Percentiles rank a stretch among this genome's conserved stretches.
These are phyloP conservation scores for Lepus oiostolus DNA, from an alignment of 2,797 vertebrate species.

Conservation along the genomic window DNA sequence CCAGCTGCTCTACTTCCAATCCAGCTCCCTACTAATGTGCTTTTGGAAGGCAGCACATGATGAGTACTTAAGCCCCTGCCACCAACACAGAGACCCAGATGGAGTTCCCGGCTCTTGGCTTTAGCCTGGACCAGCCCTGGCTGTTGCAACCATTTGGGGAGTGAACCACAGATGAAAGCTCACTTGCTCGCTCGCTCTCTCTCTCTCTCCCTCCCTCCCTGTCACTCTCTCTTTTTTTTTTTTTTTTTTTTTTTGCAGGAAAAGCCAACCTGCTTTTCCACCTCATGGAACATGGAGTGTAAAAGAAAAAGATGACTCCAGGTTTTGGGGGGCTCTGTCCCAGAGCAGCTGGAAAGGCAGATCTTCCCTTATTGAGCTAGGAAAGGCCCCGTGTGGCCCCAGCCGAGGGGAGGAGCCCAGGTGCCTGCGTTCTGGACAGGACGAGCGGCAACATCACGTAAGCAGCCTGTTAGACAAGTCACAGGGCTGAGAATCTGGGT, in stretches of 20 bases:
- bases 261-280: not conserved
- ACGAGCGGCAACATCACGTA: no score
- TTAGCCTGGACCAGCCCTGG: no score
- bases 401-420: not conserved
- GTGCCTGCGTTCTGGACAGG: not conserved
- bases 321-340: not conserved
- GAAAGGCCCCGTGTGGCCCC: not conserved
- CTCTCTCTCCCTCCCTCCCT: no score
- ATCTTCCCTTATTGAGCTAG: not conserved
- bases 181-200: no score
- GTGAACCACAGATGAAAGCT: no score
- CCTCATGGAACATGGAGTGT: not conserved
- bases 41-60: no score
- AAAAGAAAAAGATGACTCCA: not conserved
- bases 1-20: no score
- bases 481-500: not conserved
- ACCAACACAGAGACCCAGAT: no score
- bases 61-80: no score
- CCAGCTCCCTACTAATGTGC: no score
- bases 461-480: not conserved
- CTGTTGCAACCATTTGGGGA: no score
- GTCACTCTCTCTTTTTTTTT: not conserved
- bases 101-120: no score
- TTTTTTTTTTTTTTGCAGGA: not conserved
- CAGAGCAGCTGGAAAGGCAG: not conserved